A percentile compares a stretch with the other conserved stretches of the same genome.
phyloP scores from a whole-genome alignment of 2,888 invertebrate genomes.

The Ariolimax columbianus region DNA sequence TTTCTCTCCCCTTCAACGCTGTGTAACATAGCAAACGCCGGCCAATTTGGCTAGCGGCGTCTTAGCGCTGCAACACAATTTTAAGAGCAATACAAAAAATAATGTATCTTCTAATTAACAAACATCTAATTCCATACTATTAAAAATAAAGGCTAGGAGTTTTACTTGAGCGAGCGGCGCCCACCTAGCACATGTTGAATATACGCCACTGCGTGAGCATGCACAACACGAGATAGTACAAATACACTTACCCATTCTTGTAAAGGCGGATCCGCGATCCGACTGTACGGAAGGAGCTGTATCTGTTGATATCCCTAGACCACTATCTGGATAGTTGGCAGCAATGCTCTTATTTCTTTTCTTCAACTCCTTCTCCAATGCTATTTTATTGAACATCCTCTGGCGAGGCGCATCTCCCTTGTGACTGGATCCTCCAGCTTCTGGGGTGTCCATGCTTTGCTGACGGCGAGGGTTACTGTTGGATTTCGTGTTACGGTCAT shows the following conservation, averaged over 20 bases:
- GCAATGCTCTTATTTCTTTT: constrained; percentile 65
- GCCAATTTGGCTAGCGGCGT: too few species aligned
- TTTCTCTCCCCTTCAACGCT: too few species aligned
- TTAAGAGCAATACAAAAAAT: too few species aligned
- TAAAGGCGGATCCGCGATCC: constrained; percentile 62
- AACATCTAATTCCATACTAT: too few species aligned
- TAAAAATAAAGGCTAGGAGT: too few species aligned
- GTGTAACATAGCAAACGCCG: too few species aligned
- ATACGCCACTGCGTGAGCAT: too few species aligned
- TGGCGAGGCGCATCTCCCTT: constrained; percentile 54
- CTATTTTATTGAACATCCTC: constrained; percentile 58
- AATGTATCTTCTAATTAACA: too few species aligned
- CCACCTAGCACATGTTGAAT: too few species aligned
- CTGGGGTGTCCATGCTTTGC: constrained; percentile 43
- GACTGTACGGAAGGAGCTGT: constrained; percentile 65
- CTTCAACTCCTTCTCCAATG: constrained; percentile 67
- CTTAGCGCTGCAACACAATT: too few species aligned
- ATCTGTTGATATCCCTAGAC: constrained; percentile 71
- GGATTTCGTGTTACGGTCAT: constrained; percentile 55
- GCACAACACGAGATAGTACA: too few species aligned
- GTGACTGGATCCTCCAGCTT: constrained; percentile 34
- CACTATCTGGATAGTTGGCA: constrained; percentile 75
- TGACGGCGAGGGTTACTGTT: constrained; percentile 42
- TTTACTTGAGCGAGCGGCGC: too few species aligned
- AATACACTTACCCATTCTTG: constrained; percentile 41